Evolutionary conservation across 2,113 vertebrate species (phyloP), one percentile per base, ranked within the genome.

Genomic region (Glareola pratincola): DNA sequence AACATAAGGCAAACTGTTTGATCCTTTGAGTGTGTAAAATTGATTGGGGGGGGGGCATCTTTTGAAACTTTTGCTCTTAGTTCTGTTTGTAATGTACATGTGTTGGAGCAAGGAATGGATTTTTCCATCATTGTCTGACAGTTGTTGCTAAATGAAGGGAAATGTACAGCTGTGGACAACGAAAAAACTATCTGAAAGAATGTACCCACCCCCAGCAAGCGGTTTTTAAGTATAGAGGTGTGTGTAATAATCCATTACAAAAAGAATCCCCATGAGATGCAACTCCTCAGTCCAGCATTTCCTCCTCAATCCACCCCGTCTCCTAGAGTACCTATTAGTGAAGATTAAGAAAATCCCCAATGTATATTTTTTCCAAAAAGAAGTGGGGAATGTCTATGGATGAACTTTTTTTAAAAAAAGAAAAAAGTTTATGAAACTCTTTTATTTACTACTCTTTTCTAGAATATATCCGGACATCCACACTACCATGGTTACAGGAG

Each of bases 161-260:
- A 81, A 45, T 24, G 16, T 20, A 17, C 5, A 32, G 30, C 30
- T 78, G 36, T 71, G 51, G 47, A 22, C n/a, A 74, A 59, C 7
- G 53, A 10, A 81, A 87, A 80, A 47, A 23, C 10, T 22, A 24
- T 54, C 12, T 50, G 37, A 71, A 67, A 71, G 18, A 78, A 66
- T 7, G 14, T 45, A 14, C 29, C 18, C 0, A 0, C 19, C 16
- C 15, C 14, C 27, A 69, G 9, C 7, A 66, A 60, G 10, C 8
- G 66, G 2, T 21, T 68, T 76, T 69, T 78, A 56, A n/a, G 12
- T 68, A 9, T 8, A 71, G 63, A 74, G 29, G 4, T 30, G 18
- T 74, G 37, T 30, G 20, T 57, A 80, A 76, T 16, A 62, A 11
- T 53, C 78, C 78, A 57, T n/a, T 34, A 51, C 0, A 2, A 39